These are phyloP conservation scores for Tiliacea citrago DNA, from an alignment of 2,888 invertebrate species.

Conservation along the genomic window DNA sequence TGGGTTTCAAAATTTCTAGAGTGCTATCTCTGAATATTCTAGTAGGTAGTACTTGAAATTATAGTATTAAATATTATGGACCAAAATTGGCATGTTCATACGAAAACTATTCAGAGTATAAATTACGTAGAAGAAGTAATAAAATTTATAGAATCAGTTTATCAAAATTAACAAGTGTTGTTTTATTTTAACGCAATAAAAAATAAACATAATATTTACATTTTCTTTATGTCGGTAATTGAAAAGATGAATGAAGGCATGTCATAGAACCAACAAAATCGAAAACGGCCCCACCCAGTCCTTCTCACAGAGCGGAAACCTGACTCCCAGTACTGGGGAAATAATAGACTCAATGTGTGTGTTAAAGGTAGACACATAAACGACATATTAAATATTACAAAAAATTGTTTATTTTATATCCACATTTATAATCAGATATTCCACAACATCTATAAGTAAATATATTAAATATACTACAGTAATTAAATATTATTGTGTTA, in stretches of 20 bases:
- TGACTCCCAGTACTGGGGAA: neutral
- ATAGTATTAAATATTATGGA: conserved; percentile 65
- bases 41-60: conserved; percentile 24
- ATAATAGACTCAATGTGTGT: neutral
- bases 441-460: conserved; percentile 33
- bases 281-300: neutral
- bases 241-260: neutral
- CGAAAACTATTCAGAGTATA: conserved; percentile 38
- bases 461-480: conserved; percentile 35
- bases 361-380: conserved; percentile 40
- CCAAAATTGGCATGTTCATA: conserved; percentile 67
- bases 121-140: conserved; percentile 48
- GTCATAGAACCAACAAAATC: neutral
- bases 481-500: conserved; percentile 41
- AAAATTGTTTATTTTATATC: conserved; percentile 48
- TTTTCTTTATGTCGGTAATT: neutral
- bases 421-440: conserved; percentile 42
- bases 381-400: conserved; percentile 35
- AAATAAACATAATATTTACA: neutral
- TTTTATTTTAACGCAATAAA: conserved; percentile 48
- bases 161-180: conserved; percentile 31
- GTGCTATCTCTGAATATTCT: conserved; percentile 28
- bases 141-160: conserved; percentile 44
- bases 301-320: no score
- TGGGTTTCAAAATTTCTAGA: conserved; percentile 22